Evolutionary conservation across 2,113 vertebrate species (phyloP), one percentile per base, ranked within the genome.

Genomic region (Trogon surrucura): DNA sequence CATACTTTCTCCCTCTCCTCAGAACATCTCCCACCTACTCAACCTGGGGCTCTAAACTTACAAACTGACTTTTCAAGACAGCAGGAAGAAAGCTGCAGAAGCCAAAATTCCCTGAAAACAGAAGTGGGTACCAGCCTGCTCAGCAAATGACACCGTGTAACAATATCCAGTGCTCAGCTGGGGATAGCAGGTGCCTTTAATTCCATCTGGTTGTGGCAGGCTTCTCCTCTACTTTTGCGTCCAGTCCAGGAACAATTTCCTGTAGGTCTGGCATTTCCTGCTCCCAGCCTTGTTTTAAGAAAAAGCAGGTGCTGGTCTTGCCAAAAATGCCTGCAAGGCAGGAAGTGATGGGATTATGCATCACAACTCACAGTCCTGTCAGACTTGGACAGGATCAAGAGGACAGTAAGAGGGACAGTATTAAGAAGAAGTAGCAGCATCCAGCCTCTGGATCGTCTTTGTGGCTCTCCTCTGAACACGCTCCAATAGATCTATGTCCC

Each of bases 191-290:
- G 30, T 85, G 86, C 34, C 57, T 92, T 91, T 80, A 70, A 62
- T 72, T 80, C 62, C 29, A 22, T 32, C 54, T 69, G 48, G 10
- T 6, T 85, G 62, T 27, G 27, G 34, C 36, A 92, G 57, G 17
- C 36, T 81, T 88, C 70, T 83, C 71, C 71, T 79, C 34, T 61
- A 57, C 56, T 82, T 83, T 74, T 71, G 73, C 85, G 88, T 85
- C 48, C 74, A 64, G 47, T 38, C 45, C 74, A 85, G 64, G 32
- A 97, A 85, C 45, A 57, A 85, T 85, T 91, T 80, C 80, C 80
- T 70, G 20, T 45, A 69, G 56, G 54, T 71, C 69, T 72, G 7
- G 5, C 15, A 45, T 51, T 81, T 4, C 9, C 54, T 78, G 57
- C 50, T 95, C 34, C 48, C 80, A 84, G 85, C n/a, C 60, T 72